These are phyloP conservation scores for Biston betularia DNA, from an alignment of 2,888 invertebrate genomes.

Conservation along the genomic window DNA sequence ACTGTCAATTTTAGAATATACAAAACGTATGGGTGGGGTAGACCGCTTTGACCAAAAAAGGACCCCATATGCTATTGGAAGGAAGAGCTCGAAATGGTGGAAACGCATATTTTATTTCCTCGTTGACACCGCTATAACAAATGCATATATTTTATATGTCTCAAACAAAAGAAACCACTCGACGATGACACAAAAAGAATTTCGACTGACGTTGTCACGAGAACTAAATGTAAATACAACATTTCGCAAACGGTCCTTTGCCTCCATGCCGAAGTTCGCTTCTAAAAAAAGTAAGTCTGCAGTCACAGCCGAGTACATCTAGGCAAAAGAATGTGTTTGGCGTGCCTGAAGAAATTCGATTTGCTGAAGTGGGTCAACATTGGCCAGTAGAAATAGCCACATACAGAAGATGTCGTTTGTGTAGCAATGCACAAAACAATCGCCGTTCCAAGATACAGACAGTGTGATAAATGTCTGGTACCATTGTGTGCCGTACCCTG, in stretches of 20 bases:
- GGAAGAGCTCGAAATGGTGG: no score
- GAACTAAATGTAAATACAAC: slow-evolving; percentile 30
- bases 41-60: slow-evolving; percentile 15
- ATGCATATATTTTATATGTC: slow-evolving; percentile 30
- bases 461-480: slow-evolving; percentile 32
- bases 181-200: slow-evolving; percentile 29
- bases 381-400: slow-evolving; percentile 38
- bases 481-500: slow-evolving; percentile 32
- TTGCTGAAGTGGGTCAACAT: slow-evolving; percentile 27
- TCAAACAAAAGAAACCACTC: slow-evolving; percentile 31
- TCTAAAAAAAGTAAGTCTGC: slow-evolving; percentile 31
- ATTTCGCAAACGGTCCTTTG: slow-evolving; percentile 31
- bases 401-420: slow-evolving; percentile 36
- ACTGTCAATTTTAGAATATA: slow-evolving; percentile 24
- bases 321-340: slow-evolving; percentile 33
- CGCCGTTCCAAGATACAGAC: slow-evolving; percentile 30
- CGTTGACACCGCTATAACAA: slow-evolving; percentile 16
- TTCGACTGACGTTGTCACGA: slow-evolving; percentile 31
- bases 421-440: slow-evolving; percentile 39
- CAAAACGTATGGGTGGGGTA: slow-evolving; percentile 22
- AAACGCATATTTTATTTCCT: no score
- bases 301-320: no score
- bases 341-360: slow-evolving; percentile 32
- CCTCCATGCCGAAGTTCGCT: slow-evolving; percentile 24
- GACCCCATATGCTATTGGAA: no score